These are phyloP conservation scores for Bubalus kerabau DNA, from an alignment of 2,113 vertebrate genomes.

Conservation along the genomic window DNA sequence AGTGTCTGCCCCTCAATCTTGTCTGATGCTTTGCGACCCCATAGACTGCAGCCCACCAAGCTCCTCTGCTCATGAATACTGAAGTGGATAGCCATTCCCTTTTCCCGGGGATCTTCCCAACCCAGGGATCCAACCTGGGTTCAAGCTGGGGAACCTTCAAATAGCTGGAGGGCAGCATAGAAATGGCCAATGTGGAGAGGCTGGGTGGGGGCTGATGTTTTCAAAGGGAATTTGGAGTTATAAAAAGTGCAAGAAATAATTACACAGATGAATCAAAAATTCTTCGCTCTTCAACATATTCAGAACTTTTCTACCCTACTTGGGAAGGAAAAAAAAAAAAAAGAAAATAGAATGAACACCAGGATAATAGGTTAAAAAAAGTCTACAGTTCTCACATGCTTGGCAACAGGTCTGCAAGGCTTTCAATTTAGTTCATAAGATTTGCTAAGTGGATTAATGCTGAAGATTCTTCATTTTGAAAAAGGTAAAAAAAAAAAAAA, in stretches of 20 bases:
- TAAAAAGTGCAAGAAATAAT: neutral
- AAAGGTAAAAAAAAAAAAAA: neutral
- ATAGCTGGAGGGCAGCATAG: rapidly evolving
- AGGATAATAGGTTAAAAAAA: neutral
- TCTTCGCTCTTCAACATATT: neutral
- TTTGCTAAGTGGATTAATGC: neutral
- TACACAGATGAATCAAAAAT: neutral
- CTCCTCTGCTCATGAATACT: neutral
- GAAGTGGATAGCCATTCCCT: neutral
- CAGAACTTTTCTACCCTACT: neutral
- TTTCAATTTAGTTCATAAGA: neutral
- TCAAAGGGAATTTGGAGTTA: neutral
- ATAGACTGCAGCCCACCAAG: neutral
- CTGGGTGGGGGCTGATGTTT: neutral
- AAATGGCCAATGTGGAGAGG: too few species aligned
- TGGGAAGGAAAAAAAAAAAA: neutral
- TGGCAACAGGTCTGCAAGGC: neutral
- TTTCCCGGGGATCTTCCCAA: neutral
- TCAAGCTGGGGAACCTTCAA: neutral
- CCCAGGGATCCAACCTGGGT: neutral
- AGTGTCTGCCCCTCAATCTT: neutral
- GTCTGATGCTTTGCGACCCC: neutral
- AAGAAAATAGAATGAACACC: neutral
- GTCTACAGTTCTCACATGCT: neutral
- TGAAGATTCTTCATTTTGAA: neutral